Base-by-base conservation (phyloP, 2,797 vertebrate genomes). In the Chrysocyon brachyurus region DNA sequence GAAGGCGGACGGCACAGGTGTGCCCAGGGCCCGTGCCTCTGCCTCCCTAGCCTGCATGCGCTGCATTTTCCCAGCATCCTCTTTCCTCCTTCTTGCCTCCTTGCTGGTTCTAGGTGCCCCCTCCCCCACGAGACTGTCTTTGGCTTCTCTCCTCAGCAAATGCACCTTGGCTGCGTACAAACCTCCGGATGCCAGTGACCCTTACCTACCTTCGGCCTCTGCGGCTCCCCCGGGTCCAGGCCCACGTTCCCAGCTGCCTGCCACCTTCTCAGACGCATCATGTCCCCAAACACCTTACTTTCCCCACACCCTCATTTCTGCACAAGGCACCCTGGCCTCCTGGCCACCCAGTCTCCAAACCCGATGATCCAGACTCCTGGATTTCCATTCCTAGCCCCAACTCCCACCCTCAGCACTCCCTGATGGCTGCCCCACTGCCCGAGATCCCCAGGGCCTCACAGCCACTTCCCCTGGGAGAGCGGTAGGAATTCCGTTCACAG, bases 91-190 rank as follows among this genome's bases (percentile, higher is more conserved):
- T 81, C 77, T 57, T 31, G 22, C 68, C 52, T 57, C 54, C 49
- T 61, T 3, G 6, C 46, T 52, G 64, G 24, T 73, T 97, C 70
- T 8, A 57, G 22, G 22, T 46, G 36, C 22, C 56, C 5, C 36
- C 49, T 91, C 22, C 3, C 54, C 14, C 40, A 15, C n/a, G 22
- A 64, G 3, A 6, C 31, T 11, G 12, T 82, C 85, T 91, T 90
- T 78, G 90, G 56, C 56, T 95, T 73, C 79, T 89, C 66, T 78
- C 88, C 40, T 84, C 83, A 77, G 87, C 36, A 85, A 88, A 49
- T 68, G 66, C 16, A 36, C 66, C 68, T 56, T 24, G 16, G 36
- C 79, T 33, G 61, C 26, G 78, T 59, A 78, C 26, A 79, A 54
- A n/a, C 63, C 66, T 92, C 40, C 81, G 61, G n/a, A 17, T 49